Base-by-base conservation (phyloP, 2,797 vertebrate genomes). In the Pyrocephalus nanus region DNA sequence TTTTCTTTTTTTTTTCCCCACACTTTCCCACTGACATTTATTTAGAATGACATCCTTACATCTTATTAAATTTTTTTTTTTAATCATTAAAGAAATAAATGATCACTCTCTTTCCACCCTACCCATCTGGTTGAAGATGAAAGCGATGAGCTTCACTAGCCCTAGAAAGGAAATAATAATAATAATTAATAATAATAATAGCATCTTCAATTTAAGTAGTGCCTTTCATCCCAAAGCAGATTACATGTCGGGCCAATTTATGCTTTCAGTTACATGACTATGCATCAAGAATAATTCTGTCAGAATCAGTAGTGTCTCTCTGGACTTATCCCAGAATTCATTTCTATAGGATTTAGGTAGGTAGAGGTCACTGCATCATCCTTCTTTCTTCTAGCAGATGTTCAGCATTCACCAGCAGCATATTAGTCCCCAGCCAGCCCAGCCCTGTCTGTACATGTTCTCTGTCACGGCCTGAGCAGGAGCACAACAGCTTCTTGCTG, bases 221-320 rank as follows among this genome's bases (percentile, higher is more conserved):
- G 36, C 21, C 87, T 97, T 96, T 96, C 94, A 96, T 95, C 86
- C 75, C 70, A 88, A 91, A 80, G 79, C 53, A 86, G 91, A 91
- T 92, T 92, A 84, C 36, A 86, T 36, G 55, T 91, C 1, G 0
- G 76, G 38, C 67, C 79, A 93, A 47, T 88, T 83, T 91, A 22
- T 84, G n/a, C 36, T 93, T 95, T 86, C 69, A 36, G 60, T 69
- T 71, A 53, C 29, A 78, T 26, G 40, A 27, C 11, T 90, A 58
- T 84, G 65, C 50, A 77, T 72, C 13, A 34, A 80, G 61, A 95
- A 87, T 82, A 74, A 93, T 80, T 92, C 55, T 82, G 40, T 42
- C 58, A 70, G 43, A 85, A 85, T 58, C 58, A 88, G 70, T 71
- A 75, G 18, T 8, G 30, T 55, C 58, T 61, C 50, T 43, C 43